These are phyloP conservation scores for Sceliomorpha sp. DNA, from an alignment of 2,888 invertebrate genomes.

Conservation along the genomic window DNA sequence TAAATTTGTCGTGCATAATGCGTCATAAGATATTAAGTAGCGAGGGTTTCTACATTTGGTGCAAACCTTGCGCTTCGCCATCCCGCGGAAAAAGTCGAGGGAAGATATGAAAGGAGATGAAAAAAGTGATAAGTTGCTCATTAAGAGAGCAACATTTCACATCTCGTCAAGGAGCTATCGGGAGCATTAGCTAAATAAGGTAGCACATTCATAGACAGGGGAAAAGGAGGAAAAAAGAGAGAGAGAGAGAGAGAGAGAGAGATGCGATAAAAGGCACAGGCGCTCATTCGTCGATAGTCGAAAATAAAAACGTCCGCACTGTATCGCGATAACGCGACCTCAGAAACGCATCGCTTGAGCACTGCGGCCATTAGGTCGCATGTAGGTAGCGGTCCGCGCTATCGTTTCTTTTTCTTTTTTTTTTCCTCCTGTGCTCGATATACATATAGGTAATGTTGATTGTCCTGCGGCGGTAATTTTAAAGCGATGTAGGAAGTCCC, in stretches of 20 bases:
- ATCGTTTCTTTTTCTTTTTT: conserved; percentile 41
- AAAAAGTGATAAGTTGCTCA: too few relatives aligned
- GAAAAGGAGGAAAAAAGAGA: conserved; percentile 21
- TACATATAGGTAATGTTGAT: conserved; percentile 64
- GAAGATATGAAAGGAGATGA: too few relatives aligned
- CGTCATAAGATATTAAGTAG: too few relatives aligned
- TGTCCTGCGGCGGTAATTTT: conserved; percentile 68
- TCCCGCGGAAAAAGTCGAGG: too few relatives aligned
- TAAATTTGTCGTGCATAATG: too few relatives aligned
- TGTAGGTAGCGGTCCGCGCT: conserved; percentile 57
- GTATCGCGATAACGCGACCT: conserved; percentile 52
- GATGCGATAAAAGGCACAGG: conserved; percentile 38
- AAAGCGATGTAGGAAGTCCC: conserved; percentile 70
- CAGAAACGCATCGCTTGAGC: conserved; percentile 41
- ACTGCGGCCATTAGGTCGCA: conserved; percentile 47
- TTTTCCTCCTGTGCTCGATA: conserved; percentile 37
- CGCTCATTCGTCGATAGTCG: conserved; percentile 34
- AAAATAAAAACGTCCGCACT: conserved; percentile 30
- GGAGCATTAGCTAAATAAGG: conserved; percentile 44
- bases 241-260: conserved; percentile 23
- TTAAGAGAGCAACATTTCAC: conserved; percentile 37
- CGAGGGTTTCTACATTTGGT: too few relatives aligned
- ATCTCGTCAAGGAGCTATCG: conserved; percentile 21
- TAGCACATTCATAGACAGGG: conserved; percentile 10
- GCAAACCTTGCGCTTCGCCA: too few relatives aligned